Base-by-base conservation (phyloP, 2,888 invertebrate genomes). In the Eupithecia inturbata region DNA sequence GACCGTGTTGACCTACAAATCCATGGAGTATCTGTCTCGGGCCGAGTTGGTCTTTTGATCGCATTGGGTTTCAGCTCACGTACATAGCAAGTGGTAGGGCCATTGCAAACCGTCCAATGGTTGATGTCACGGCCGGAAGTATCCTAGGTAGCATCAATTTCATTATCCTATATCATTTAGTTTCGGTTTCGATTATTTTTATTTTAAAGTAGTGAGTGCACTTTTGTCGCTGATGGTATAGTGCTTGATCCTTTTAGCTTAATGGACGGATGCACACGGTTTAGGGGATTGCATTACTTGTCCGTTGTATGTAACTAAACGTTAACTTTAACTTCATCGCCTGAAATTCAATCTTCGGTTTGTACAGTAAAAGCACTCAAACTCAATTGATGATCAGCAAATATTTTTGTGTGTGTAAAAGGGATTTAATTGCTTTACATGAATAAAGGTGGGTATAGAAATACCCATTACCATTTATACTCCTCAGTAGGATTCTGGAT, bases 101-200 rank as follows among this genome's bases (percentile, higher is more conserved):
- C 77, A 80, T 82, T 81, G 81, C 78, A 77, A 79, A 74, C 79
- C 77, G 78, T 77, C 76, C 79, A 81, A 67, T 70, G 26, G 71
- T 33, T 57, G 70, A 88, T 88, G 87, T 89, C 89, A 88, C 83
- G 81, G 70, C 88, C 85, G 90, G 90, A 91, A 89, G 89, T 88
- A 84, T 88, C 82, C 85, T 85, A 83, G 83, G 66, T 36, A 41
- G 39, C 14, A 33, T 33, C 63, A n/a, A 22, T 53, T 53, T 53
- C 22, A 10, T 10, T 53, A 22, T 26, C 5, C 1, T 22, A 53
- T 22, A 53, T 26, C 7, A 22, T 22, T 12, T 53, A 1, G 0
- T 49, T 49, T n/a, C 9, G 49, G 49, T 41, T 49, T 49, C 9
- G 45, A 49, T n/a, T 49, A 9, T 49, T 49, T 49, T 19, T 49